Evolutionary conservation across 2,888 invertebrate genomes (phyloP), one percentile per base, ranked within the genome.

Genomic region (Steinernema hermaphroditum): DNA sequence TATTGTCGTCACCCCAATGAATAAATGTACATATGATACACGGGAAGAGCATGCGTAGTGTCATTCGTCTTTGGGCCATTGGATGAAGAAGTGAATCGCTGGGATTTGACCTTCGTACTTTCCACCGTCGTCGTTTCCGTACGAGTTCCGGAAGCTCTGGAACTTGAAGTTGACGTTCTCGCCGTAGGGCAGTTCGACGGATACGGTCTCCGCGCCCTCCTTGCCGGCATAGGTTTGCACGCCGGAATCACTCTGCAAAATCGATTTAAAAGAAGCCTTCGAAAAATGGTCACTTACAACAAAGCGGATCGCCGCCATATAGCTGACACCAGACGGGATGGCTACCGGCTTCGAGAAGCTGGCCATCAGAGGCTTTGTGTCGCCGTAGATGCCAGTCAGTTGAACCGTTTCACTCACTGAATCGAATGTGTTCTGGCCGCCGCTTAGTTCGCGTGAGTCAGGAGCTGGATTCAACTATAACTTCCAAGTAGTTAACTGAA

Each of bases 161-260:
- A 77, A 72, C 54, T 78, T 81, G 75, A 79, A 79, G 68, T 54
- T 79, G 14, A 79, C 72, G 2, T 32, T 72, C 62, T 79, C 74
- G 49, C 81, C 80, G 71, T 72, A 81, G 24, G 79, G 79, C 24
- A 79, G 70, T 16, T 78, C 75, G 37, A 78, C 75, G 2, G 77
- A 69, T 6, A 78, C 72, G 29, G 69, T 54, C n/a, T 79, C 79
- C 34, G 81, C 72, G 37, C 79, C 79, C 32, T 79, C 79, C 41
- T 81, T 81, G 9, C 79, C 79, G 32, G 69, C 70, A 44, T 80
- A 76, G 4, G 79, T 81, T 34, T 81, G 80, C 22, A 81, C 74
- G 32, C 80, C 76, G 16, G 57, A 69, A 46, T 78, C 78, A 19
- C 75, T 75, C 77, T 77, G 57, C 34, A 69, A 46, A 68, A 24